Percentiles rank a stretch among this genome's conserved stretches.
Evolutionary conservation across 2,797 vertebrate genomes (phyloP).

Genomic region (Gila robusta): DNA sequence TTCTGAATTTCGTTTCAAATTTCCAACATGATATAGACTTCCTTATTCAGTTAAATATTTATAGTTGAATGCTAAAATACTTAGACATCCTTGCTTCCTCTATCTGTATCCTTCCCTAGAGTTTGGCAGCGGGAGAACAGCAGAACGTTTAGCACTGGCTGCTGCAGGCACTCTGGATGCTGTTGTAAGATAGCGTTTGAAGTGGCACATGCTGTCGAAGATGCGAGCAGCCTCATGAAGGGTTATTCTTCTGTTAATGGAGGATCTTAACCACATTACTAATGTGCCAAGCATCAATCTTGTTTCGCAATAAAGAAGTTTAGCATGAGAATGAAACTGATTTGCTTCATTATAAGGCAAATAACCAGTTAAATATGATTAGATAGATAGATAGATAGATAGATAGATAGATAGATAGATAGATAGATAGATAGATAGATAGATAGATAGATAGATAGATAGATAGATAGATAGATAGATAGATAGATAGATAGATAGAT

Average conservation of each 20-base stretch:
- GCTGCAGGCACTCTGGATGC: constrained; percentile 48
- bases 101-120: constrained; percentile 43
- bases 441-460: background rate
- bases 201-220: constrained; percentile 47
- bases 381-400: background rate
- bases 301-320: constrained; percentile 34
- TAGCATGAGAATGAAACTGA: constrained; percentile 32
- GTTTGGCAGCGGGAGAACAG: constrained; percentile 44
- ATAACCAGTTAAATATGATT: background rate
- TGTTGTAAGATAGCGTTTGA: constrained; percentile 55
- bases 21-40: constrained; percentile 5
- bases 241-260: constrained; percentile 41
- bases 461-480: no score
- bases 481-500: no score
- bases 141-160: constrained; percentile 52
- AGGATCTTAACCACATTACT: constrained; percentile 32
- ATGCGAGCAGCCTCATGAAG: constrained; percentile 35
- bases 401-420: background rate
- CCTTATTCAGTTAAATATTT: background rate
- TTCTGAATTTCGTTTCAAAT: background rate
- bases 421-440: background rate
- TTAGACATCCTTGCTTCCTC: constrained; percentile 41
- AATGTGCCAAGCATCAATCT: constrained; percentile 37
- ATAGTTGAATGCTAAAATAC: constrained; percentile 4
- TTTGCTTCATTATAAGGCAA: constrained; percentile 3